phyloP scores from a whole-genome alignment of 2,113 vertebrate genomes.

The Pao palembangensis region DNA sequence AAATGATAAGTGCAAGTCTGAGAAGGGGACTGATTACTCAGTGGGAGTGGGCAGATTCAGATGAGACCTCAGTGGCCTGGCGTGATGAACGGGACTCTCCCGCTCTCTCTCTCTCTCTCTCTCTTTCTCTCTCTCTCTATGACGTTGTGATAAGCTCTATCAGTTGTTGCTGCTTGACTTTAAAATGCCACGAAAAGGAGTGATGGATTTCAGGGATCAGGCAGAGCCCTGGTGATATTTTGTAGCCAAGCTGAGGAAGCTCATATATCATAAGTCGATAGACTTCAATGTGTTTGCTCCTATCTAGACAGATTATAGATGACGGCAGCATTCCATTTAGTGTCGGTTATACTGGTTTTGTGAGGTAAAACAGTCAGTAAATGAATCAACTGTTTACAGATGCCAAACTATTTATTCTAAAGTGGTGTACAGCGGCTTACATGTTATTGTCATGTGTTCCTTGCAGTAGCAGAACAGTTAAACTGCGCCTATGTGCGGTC shows the following conservation, averaged over 20 bases:
- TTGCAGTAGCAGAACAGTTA: no score
- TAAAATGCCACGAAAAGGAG: conserved; percentile 33
- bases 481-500: conserved; percentile 9
- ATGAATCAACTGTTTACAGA: conserved; percentile 16
- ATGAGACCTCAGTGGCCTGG: conserved; percentile 26
- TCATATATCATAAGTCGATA: conserved; percentile 34
- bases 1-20: conserved; percentile 1
- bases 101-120: conserved; percentile 32
- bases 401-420: not conserved
- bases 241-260: conserved; percentile 23
- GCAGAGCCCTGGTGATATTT: conserved; percentile 29
- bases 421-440: not conserved
- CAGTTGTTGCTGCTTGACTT: conserved; percentile 17
- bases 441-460: no score
- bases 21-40: conserved; percentile 34
- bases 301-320: conserved; percentile 29
- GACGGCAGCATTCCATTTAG: conserved; percentile 6
- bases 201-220: conserved; percentile 42
- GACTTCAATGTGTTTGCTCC: conserved; percentile 6
- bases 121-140: conserved; percentile 37
- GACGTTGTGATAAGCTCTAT: conserved; percentile 43
- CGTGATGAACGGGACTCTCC: conserved; percentile 48
- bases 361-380: conserved; percentile 12
- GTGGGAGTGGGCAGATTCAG: conserved; percentile 20
- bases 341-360: conserved; percentile 5